Evolutionary conservation across 2,888 invertebrate genomes (phyloP).

Genomic region (Ectropis crepuscularia): DNA sequence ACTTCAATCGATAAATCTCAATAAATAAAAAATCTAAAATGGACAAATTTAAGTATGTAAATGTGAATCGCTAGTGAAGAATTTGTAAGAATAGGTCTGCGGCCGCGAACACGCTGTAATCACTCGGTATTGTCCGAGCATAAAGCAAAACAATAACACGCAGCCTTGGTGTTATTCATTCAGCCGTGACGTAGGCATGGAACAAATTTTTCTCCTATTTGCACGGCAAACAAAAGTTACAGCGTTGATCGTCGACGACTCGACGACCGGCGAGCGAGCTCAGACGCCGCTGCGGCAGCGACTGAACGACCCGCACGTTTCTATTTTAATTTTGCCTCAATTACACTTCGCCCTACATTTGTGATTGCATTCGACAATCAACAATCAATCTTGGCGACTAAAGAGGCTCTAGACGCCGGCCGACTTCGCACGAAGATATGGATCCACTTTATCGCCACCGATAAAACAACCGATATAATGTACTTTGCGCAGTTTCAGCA

Average conservation of each 20-base stretch:
- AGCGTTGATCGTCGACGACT: slow-evolving; percentile 49
- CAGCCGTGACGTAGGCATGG: slow-evolving; percentile 74
- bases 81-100: slow-evolving; percentile 38
- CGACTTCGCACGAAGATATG: slow-evolving; percentile 56
- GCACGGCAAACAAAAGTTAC: slow-evolving; percentile 70
- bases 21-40: slow-evolving; percentile 21
- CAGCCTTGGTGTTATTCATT: slow-evolving; percentile 75
- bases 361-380: slow-evolving; percentile 49
- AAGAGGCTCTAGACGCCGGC: slow-evolving; percentile 32
- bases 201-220: slow-evolving; percentile 78
- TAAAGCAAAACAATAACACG: slow-evolving; percentile 65
- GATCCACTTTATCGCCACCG: slow-evolving; percentile 65
- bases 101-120: slow-evolving; percentile 45
- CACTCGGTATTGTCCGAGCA: slow-evolving; percentile 56
- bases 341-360: slow-evolving; percentile 50
- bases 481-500: slow-evolving; percentile 56
- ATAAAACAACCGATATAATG: slow-evolving; percentile 70
- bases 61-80: slow-evolving; percentile 38
- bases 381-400: slow-evolving; percentile 47
- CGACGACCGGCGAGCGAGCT: slow-evolving; percentile 45
- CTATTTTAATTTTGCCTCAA: slow-evolving; percentile 57
- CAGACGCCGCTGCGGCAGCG: slow-evolving; percentile 64
- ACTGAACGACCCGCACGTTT: slow-evolving; percentile 57
- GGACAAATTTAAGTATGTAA: slow-evolving; percentile 29
- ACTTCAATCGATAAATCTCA: slow-evolving; percentile 6